Base-by-base conservation (phyloP, 23 tunicate genomes). In the Pegea sp. region DNA sequence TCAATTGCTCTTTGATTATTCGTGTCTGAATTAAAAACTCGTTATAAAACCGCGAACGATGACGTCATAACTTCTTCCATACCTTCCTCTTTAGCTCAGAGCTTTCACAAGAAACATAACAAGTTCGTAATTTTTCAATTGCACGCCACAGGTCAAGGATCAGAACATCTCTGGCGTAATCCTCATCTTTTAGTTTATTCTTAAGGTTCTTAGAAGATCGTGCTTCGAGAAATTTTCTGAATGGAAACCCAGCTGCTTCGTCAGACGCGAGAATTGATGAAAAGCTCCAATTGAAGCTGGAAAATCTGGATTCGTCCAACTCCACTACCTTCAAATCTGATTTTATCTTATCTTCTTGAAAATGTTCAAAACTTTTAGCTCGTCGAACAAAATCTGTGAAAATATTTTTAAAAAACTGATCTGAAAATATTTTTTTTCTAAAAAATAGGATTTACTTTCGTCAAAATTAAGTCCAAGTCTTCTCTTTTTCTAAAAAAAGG, bases 101-200 rank as follows among this genome's bases (percentile, higher is more conserved):
- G n/a, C n/a, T n/a, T n/a, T n/a, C n/a, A n/a, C n/a, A n/a, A n/a
- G n/a, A n/a, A n/a, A n/a, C n/a, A n/a, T n/a, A n/a, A n/a, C n/a
- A n/a, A 34, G 55, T 46, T 5, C 76, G 61, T 18, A 66, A 44
- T 16, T 62, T 25, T 58, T 84, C 95, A 13, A 84, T 50, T 28
- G 63, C 67, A 8, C 67, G 60, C 95, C 95, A 84, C 21, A 67
- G 28, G 48, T 84, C 95, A 3, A 76, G 42, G 24, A 58, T 59
- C 22, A 28, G 4, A 29, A 30, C 43, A 3, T 29, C 54, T 27
- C 38, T 27, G 42, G 16, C 22, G 51, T 59, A 26, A n/a, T 33
- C 64, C 16, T 63, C 33, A 16, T 11, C 31, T 4, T 26, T 33
- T 57, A 7, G 46, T 5, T 48, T 22, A 13, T 13, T 49, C n/a